Evolutionary conservation across 1,140 invertebrate genomes (phyloP), one percentile per base, ranked within the genome.

Genomic region (Temnothorax curvispinosus): DNA sequence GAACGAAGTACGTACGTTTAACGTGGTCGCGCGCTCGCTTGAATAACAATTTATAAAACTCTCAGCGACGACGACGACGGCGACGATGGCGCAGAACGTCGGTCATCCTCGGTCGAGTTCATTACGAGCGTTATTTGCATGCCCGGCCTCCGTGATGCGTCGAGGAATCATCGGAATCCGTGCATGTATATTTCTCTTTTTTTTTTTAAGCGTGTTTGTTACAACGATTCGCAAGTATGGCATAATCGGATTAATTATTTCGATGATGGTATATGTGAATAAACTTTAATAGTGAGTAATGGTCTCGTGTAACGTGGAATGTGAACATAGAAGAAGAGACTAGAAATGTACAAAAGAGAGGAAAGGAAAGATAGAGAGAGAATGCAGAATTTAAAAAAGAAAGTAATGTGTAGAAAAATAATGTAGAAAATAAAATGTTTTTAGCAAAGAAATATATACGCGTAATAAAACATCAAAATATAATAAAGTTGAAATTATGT

Each of bases 41-140:
- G 69, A 86, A 81, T 81, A 85, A 88, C 71, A 78, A 80, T 87
- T 87, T 87, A 75, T 88, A 87, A 88, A 87, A 87, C 27, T 76
- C 35, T 32, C 44, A 11, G 32, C n/a, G 80, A 58, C 50, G 60
- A 65, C 60, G 44, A 78, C 4, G 60, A 27, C 60, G 76, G 56
- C 41, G 38, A 6, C 38, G 27, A 27, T 56, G 52, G 21, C 21
- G 35, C 21, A 21, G 69, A 18, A 82, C 67, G 41, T 35, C 67
- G 67, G 41, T 82, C 52, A 82, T 74, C 56, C 52, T 50, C 32
- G 77, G 44, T 44, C 54, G 80, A 32, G 67, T 69, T 82, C 67
- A 74, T 82, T 82, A 82, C 50, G 65, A 32, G 27, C 67, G 80
- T 82, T 58, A 82, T 82, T 82, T 82, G 67, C 67, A 82, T 47